A percentile compares a stretch with the other conserved stretches of the same genome.
These are phyloP conservation scores for Galleria mellonella DNA, from an alignment of 1,140 invertebrate species.

Conservation along the genomic window DNA sequence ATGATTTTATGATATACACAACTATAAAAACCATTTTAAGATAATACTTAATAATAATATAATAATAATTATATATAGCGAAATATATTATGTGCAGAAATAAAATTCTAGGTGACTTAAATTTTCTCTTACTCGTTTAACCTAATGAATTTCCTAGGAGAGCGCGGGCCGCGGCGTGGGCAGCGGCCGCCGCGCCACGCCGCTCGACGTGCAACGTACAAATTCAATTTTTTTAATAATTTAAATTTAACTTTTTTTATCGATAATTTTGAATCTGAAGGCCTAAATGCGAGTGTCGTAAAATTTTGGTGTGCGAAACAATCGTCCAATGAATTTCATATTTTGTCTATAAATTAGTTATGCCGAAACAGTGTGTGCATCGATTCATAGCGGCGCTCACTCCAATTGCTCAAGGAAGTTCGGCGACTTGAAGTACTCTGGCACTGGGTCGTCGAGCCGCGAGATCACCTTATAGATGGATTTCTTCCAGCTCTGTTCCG, in stretches of 20 bases:
- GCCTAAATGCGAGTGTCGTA: constrained; percentile 77
- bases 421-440: constrained; percentile 99
- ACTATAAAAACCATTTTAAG: constrained; percentile 73
- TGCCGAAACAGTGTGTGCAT: constrained; percentile 51
- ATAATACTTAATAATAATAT: constrained; percentile 72
- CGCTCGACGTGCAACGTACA: constrained; percentile 64
- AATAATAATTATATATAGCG: constrained; percentile 75
- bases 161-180: constrained; percentile 38
- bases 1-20: constrained; percentile 74
- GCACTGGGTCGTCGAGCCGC: constrained; percentile 97
- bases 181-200: constrained; percentile 18
- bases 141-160: constrained; percentile 71
- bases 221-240: constrained; percentile 64
- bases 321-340: constrained; percentile 54
- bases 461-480: constrained; percentile 99
- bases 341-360: constrained; percentile 39
- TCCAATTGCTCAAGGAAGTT: constrained; percentile 99
- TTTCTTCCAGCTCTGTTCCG: constrained; percentile 99
- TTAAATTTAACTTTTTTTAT: constrained; percentile 70
- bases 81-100: constrained; percentile 81
- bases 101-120: constrained; percentile 80
- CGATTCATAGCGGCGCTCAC: constrained; percentile 75
- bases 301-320: constrained; percentile 73
- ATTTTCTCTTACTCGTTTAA: constrained; percentile 70
- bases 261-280: constrained; percentile 76